phyloP scores from a whole-genome alignment of 2,888 invertebrate genomes.

The Sepiola atlantica region DNA sequence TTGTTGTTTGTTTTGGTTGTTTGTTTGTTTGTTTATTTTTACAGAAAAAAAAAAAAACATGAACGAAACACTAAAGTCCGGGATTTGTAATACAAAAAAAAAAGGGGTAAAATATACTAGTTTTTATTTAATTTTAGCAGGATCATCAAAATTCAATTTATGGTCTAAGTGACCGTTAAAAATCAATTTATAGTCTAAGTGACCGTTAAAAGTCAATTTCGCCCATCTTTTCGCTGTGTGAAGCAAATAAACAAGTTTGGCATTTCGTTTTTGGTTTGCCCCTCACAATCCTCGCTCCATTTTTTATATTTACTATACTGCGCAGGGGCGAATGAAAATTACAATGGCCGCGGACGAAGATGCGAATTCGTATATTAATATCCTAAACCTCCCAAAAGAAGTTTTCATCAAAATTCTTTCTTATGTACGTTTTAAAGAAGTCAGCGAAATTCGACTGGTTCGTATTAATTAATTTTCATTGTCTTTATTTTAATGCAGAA shows the following conservation, averaged over 20 bases:
- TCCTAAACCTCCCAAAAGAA: slow-evolving; percentile 63
- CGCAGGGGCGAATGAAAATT: background rate
- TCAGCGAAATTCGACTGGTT: slow-evolving; percentile 62
- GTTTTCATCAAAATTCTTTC: slow-evolving; percentile 60
- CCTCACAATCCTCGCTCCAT: background rate
- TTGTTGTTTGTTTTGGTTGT: too few relatives aligned
- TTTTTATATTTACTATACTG: background rate
- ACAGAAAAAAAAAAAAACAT: too few relatives aligned
- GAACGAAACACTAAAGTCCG: too few relatives aligned
- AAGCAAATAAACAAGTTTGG: background rate
- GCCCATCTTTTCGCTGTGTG: background rate
- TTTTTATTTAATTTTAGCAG: too few relatives aligned
- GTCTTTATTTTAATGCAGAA: background rate
- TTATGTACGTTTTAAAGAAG: slow-evolving; percentile 59
- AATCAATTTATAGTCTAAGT: too few relatives aligned
- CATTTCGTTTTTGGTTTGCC: background rate
- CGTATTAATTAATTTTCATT: slow-evolving; percentile 46
- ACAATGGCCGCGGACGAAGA: slow-evolving; percentile 46
- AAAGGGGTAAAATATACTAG: too few relatives aligned
- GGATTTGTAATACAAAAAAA: too few relatives aligned
- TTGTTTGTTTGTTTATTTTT: too few relatives aligned
- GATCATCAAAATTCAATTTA: too few relatives aligned
- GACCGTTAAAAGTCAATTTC: too few relatives aligned
- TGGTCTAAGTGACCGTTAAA: too few relatives aligned
- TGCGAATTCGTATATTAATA: slow-evolving; percentile 44